phyloP scores from a whole-genome alignment of 2,888 invertebrate genomes.

The Agonopterix subpropinquella region DNA sequence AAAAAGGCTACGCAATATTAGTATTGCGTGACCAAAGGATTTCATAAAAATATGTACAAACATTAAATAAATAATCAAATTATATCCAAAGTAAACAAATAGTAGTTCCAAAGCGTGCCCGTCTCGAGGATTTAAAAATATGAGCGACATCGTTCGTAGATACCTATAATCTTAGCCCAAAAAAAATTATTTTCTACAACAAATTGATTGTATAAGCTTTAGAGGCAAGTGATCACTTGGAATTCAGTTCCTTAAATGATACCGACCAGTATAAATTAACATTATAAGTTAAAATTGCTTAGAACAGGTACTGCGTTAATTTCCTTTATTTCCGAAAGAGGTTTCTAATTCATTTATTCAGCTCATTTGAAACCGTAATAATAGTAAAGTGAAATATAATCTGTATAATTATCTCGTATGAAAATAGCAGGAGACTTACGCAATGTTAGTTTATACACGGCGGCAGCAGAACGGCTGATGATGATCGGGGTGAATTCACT shows the following conservation, averaged over 20 bases:
- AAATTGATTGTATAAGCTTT: neutral
- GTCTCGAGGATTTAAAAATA: neutral
- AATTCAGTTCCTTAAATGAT: neutral
- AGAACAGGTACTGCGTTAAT: too few species aligned
- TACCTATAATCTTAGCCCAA: neutral
- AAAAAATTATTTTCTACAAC: neutral
- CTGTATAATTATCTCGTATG: neutral
- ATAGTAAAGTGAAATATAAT: too few species aligned
- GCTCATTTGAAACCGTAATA: too few species aligned
- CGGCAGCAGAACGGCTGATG: neutral
- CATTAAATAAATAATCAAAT: too few species aligned
- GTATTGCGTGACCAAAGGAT: too few species aligned
- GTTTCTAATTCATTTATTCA: too few species aligned
- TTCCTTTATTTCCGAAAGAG: too few species aligned
- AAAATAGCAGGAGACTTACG: neutral
- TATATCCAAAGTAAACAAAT: too few species aligned
- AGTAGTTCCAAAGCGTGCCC: neutral
- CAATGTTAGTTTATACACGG: neutral
- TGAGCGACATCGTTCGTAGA: neutral
- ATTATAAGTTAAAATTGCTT: neutral
- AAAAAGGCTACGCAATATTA: too few species aligned
- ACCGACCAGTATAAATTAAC: neutral
- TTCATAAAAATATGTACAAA: too few species aligned
- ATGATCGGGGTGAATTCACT: slow-evolving; percentile 61
- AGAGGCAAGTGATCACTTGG: neutral